Conservation (phyloP, 2,888 invertebrate species). For the Drosophila limbata region DNA sequence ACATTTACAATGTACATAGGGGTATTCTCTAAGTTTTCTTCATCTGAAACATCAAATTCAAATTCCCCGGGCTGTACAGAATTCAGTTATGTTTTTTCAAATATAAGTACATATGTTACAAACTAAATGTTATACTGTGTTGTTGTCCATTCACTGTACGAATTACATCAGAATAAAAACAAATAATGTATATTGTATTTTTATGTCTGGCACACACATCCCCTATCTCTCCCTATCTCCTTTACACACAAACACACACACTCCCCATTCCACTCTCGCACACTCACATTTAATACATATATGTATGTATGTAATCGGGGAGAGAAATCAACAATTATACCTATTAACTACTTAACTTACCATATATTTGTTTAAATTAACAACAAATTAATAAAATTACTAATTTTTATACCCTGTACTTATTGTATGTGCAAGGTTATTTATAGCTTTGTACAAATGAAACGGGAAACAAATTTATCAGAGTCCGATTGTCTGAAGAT, state of each 20-base stretch:
- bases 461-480: background rate
- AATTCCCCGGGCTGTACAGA: background rate
- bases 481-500: background rate
- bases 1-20: too few species aligned
- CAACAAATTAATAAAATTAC: conserved; percentile 24
- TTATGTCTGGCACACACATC: conserved; percentile 48
- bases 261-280: conserved; percentile 8
- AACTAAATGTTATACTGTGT: conserved; percentile 68
- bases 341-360: conserved; percentile 33
- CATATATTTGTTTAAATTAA: conserved; percentile 39
- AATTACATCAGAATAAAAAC: conserved; percentile 21
- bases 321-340: conserved; percentile 17
- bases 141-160: conserved; percentile 56
- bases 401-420: conserved; percentile 25
- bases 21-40: background rate
- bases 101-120: conserved; percentile 46
- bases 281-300: conserved; percentile 12
- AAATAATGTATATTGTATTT: conserved; percentile 20
- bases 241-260: conserved; percentile 18
- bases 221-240: conserved; percentile 12
- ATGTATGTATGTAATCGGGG: conserved; percentile 15
- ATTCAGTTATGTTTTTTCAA: conserved; percentile 10
- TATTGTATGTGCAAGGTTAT: background rate
- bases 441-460: background rate
- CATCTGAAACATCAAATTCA: background rate